Percentiles rank a stretch among this genome's conserved stretches.
Conservation (phyloP, 2,113 vertebrate species). For the Eudyptes chrysolophus region DNA sequence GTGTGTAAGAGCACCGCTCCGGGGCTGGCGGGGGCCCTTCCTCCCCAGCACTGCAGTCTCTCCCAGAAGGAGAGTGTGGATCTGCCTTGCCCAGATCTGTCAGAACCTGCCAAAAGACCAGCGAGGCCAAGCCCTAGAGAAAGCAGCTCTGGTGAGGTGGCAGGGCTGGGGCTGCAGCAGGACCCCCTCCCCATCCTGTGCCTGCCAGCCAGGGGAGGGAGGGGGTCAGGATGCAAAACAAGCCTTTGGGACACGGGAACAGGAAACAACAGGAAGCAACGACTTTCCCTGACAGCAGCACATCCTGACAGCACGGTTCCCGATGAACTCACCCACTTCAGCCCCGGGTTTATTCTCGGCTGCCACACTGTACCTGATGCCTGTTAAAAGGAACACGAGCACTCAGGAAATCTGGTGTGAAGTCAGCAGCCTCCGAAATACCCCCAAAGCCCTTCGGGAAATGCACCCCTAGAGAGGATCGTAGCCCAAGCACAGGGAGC, state of each 20-base stretch:
- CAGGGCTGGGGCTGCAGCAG: background rate
- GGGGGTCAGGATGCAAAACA: background rate
- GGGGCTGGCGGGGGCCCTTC: background rate
- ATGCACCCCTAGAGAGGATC: background rate
- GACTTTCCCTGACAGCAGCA: background rate
- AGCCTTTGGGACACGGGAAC: background rate
- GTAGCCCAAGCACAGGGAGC: background rate
- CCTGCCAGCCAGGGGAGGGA: background rate
- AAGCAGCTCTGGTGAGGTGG: background rate
- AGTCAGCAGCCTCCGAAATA: background rate
- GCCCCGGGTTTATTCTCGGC: background rate
- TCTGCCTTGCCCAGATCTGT: background rate
- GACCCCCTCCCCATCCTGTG: background rate
- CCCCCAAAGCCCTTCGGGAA: background rate
- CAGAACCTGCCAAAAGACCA: background rate
- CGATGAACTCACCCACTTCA: background rate
- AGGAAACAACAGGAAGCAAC: background rate
- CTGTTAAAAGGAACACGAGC: background rate
- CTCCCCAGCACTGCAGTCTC: background rate
- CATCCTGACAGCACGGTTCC: background rate
- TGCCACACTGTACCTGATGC: rapidly evolving
- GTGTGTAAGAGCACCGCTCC: background rate
- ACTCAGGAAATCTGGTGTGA: background rate
- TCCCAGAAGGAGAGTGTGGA: background rate
- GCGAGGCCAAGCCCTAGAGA: background rate